Base-by-base conservation (phyloP, 2,113 vertebrate genomes). In the Cyanoramphus novaezelandiae region DNA sequence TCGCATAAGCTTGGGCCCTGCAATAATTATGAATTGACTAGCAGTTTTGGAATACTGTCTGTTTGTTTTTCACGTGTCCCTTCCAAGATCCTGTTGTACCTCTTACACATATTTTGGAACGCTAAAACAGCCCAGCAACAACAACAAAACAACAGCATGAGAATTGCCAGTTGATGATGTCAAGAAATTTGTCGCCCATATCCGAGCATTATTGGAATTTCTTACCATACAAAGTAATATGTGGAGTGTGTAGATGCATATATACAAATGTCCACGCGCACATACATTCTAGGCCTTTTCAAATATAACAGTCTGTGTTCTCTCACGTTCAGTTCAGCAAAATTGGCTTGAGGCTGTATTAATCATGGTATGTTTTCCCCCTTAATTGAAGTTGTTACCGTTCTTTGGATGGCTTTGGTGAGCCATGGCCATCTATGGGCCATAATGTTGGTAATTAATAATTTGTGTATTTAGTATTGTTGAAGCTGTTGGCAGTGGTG, bases 1-100 rank as follows among this genome's bases (percentile, higher is more conserved):
- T 64, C 96, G 93, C 96, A 95, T 96, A 97, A 97, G 98, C 97
- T 91, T 52, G 96, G 97, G 95, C 97, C 93, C 92, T 91, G 94
- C 97, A 97, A 96, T 97, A 96, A 98, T 97, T 98, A 92, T 93
- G 91, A 96, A 92, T 97, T 97, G 95, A 98, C 97, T 97, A 97
- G 93, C 96, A 96, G 95, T 95, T 97, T 96, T 91, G 69, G 65
- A 86, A 92, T 88, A 94, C 39, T 55, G 57, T 57, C 50, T 94
- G 79, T 93, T 85, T 84, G 74, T 53, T 65, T 95, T 93, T 88
- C 9, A 37, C 10, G 0, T 76, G 55, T 60, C 49, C 55, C 53
- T 97, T 93, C 64, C 72, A 81, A 90, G 85, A 94, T 78, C 76
- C 50, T 53, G 33, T 92, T 94, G 21, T 89, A 53, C 46, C 95